phyloP scores from a whole-genome alignment of 2,797 vertebrate genomes.

The Psittacula derbiana region DNA sequence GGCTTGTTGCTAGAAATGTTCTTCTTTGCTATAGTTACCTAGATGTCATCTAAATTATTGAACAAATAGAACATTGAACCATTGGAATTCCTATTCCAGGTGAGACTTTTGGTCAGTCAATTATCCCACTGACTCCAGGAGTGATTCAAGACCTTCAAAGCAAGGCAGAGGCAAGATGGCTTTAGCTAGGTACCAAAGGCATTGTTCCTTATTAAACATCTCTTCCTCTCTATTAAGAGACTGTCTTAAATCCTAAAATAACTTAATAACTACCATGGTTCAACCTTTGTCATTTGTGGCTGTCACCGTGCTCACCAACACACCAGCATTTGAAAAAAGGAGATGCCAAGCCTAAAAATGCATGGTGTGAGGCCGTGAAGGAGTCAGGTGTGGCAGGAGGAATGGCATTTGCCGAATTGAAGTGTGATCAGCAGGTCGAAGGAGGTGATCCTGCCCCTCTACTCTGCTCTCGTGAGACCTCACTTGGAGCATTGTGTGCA shows the following conservation, averaged over 20 bases:
- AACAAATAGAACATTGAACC: background rate
- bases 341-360: background rate
- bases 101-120: background rate
- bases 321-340: background rate
- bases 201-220: background rate
- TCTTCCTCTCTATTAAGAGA: background rate
- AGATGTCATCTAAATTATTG: background rate
- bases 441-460: background rate
- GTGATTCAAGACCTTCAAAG: background rate
- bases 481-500: background rate
- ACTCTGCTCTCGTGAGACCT: background rate
- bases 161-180: background rate
- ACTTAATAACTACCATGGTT: background rate
- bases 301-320: background rate
- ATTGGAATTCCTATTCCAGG: background rate
- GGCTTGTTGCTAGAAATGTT: background rate
- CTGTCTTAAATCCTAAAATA: background rate
- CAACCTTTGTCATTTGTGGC: background rate
- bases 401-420: background rate
- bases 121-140: background rate
- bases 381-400: background rate
- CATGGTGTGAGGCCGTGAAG: rapidly evolving
- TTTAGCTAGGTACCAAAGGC: background rate
- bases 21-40: background rate
- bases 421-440: background rate